These are phyloP conservation scores for Watersipora subatra DNA, from an alignment of 1,140 invertebrate genomes.

Conservation along the genomic window DNA sequence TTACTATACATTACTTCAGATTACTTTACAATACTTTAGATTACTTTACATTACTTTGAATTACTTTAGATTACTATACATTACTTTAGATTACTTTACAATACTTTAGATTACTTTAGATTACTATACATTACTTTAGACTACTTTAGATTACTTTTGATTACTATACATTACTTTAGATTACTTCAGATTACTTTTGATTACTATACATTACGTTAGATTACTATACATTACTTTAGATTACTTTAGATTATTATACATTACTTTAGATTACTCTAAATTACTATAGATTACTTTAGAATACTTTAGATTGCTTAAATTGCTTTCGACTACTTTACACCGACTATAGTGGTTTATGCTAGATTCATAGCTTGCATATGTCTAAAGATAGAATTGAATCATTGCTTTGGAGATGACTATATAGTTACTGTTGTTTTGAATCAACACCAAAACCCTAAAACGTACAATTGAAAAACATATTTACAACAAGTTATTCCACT, in stretches of 20 bases:
- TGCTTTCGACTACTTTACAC: too few relatives aligned
- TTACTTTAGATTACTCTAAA: background rate
- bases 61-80: background rate
- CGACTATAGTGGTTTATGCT: too few relatives aligned
- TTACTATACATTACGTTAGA: background rate
- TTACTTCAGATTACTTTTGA: background rate
- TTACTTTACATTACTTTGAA: background rate
- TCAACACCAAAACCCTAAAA: too few relatives aligned
- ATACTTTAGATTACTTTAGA: background rate
- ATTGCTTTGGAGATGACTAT: too few relatives aligned
- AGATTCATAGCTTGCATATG: too few relatives aligned
- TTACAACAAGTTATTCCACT: too few relatives aligned
- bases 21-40: background rate
- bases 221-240: background rate
- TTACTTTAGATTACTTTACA: background rate
- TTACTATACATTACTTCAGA: background rate
- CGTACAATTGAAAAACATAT: too few relatives aligned
- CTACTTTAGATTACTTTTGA: background rate
- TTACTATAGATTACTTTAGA: background rate
- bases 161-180: background rate
- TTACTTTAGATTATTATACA: background rate
- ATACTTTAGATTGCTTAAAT: too few relatives aligned
- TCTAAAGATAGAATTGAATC: too few relatives aligned
- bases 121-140: background rate
- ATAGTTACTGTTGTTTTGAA: too few relatives aligned